These are phyloP conservation scores for Operophtera brumata DNA, from an alignment of 2,888 invertebrate genomes.

Conservation along the genomic window DNA sequence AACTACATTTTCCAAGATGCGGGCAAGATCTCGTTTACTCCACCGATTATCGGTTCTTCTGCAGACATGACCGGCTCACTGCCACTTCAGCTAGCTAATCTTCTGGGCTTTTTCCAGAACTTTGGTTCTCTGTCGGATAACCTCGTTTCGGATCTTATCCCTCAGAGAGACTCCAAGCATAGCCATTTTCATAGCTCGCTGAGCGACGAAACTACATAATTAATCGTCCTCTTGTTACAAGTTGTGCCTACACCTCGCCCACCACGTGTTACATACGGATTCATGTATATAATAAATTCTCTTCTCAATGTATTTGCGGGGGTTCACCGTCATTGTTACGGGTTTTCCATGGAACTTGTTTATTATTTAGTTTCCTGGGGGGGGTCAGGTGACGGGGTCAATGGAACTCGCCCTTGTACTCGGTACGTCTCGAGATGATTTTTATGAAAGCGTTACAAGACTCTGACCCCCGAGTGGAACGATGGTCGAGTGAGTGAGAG, in stretches of 20 bases:
- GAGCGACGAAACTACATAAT: not conserved
- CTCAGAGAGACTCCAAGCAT: too few relatives aligned
- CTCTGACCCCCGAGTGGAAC: too few relatives aligned
- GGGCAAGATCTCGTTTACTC: too few relatives aligned
- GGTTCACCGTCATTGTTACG: constrained; percentile 21
- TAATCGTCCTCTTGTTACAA: constrained; percentile 1
- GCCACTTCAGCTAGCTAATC: too few relatives aligned
- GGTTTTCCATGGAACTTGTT: constrained; percentile 23
- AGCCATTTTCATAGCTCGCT: too few relatives aligned
- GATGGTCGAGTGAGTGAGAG: too few relatives aligned
- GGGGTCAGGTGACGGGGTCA: not conserved
- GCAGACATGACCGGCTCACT: too few relatives aligned
- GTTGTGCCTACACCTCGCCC: constrained; percentile 1
- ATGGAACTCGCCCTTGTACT: constrained; percentile 4
- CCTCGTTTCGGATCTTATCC: too few relatives aligned
- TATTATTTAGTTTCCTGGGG: constrained; percentile 11
- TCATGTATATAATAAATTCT: constrained; percentile 24
- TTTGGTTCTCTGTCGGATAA: too few relatives aligned
- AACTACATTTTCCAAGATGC: too few relatives aligned
- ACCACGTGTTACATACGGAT: constrained; percentile 21
- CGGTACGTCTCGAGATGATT: constrained; percentile 6
- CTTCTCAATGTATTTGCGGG: constrained; percentile 23
- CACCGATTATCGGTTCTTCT: too few relatives aligned
- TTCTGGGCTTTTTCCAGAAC: too few relatives aligned
- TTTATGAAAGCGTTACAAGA: constrained; percentile 9